Percentiles rank a stretch among this genome's conserved stretches.
phyloP scores from a whole-genome alignment of 2,113 vertebrate genomes.

The Micromys minutus region DNA sequence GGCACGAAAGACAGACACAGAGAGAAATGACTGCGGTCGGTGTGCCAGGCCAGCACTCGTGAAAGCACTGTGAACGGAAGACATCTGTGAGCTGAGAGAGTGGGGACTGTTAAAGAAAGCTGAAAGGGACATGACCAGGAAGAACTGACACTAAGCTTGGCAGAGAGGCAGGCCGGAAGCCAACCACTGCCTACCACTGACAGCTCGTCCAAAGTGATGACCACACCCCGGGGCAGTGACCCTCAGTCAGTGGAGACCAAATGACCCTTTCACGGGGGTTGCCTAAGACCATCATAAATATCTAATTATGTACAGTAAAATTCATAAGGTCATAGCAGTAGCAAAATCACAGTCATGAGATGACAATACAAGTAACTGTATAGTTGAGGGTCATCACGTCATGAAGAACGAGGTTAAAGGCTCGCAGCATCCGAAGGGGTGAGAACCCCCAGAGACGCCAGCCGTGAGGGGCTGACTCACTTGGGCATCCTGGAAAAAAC shows the following conservation, averaged over 20 bases:
- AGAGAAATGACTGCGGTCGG: fast-evolving
- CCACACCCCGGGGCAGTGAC: background rate
- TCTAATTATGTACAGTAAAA: background rate
- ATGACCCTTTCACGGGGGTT: background rate
- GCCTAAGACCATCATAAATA: background rate
- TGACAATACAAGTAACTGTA: background rate
- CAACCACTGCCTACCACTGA: background rate
- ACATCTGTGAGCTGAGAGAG: background rate
- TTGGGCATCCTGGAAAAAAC: background rate
- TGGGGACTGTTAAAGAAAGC: background rate
- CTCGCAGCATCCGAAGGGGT: background rate
- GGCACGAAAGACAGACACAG: no score
- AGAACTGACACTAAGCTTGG: fast-evolving
- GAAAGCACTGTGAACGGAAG: background rate
- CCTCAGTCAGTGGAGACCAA: background rate
- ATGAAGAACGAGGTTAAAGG: background rate
- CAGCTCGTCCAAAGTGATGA: background rate
- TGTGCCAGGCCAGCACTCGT: background rate
- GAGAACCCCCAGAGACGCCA: background rate
- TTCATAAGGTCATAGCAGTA: background rate
- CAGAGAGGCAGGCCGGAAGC: background rate
- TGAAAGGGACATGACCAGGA: background rate
- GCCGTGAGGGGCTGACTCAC: background rate
- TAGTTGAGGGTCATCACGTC: background rate
- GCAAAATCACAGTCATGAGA: background rate